Base-by-base conservation (phyloP, 2,888 invertebrate genomes). In the Oligia fasciuncula region DNA sequence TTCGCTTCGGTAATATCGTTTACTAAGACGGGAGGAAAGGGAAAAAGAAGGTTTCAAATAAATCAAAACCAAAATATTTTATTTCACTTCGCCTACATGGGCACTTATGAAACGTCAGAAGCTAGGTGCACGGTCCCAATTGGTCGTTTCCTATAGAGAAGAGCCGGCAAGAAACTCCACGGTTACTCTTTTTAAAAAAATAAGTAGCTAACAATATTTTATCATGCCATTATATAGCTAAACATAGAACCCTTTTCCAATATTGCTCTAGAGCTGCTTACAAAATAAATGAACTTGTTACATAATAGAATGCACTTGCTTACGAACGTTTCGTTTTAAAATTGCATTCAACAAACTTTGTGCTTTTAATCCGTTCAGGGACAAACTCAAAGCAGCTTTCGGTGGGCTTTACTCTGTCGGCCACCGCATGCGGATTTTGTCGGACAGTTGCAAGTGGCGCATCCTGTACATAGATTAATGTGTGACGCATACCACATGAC, bases 321-420 rank as follows among this genome's bases (percentile, higher is more conserved):
- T 79, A 82, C 80, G 81, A 85, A 88, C 83, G 87, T 90, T 91
- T 91, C 87, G 87, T 91, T 92, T 93, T 91, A 90, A 93, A 93
- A 93, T 91, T 92, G 92, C 90, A 92, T 92, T 89, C 90, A 90
- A 90, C 91, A 92, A 94, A 94, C 92, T 95, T 94, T 94, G 88
- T 89, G 91, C 91, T 93, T 87, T 94, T 95, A 95, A 95, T 95
- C 95, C 94, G 89, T 93, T 93, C 92, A 91, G 93, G 92, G 92
- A 94, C 94, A 93, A 95, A 94, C 94, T 95, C 93, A 93, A 94
- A 95, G 94, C 95, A 90, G 95, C 94, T 95, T 95, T 95, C 85
- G 91, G 92, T 89, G 91, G 92, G 93, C 93, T 94, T 95, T 94
- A 92, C 92, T 91, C 90, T 93, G 95, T 95, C 94, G 91, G 91